phyloP scores from a whole-genome alignment of 2,888 invertebrate genomes.

The Drosophila diplacantha region DNA sequence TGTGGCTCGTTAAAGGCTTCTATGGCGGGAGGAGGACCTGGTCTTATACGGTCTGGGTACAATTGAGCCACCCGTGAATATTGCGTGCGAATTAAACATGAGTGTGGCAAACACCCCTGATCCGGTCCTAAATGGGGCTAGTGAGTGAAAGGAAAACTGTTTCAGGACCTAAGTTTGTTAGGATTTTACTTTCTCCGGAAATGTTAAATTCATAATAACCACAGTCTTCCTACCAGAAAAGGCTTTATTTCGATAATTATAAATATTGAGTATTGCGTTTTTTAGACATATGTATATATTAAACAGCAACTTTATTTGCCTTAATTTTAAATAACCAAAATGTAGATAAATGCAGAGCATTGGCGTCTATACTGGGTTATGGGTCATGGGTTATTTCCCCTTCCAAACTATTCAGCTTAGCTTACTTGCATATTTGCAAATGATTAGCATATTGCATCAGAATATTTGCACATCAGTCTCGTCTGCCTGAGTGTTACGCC shows the following conservation, averaged over 20 bases:
- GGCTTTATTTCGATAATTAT: not conserved
- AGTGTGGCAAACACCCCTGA: slow-evolving; percentile 4
- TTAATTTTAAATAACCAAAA: not conserved
- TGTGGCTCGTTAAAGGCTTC: slow-evolving; percentile 43
- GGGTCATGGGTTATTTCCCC: slow-evolving; percentile 4
- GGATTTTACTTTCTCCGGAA: not conserved
- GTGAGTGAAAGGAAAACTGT: not conserved
- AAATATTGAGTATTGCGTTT: not conserved
- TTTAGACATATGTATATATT: not conserved
- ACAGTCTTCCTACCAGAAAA: not conserved
- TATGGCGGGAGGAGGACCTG: not conserved
- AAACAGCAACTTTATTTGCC: not conserved
- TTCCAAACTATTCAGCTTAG: slow-evolving; percentile 13
- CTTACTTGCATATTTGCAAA: slow-evolving; percentile 10
- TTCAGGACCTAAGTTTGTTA: not conserved
- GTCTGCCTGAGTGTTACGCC: slow-evolving; percentile 18
- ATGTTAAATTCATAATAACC: not conserved
- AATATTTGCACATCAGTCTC: slow-evolving; percentile 25
- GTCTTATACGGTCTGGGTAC: not conserved
- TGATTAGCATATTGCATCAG: slow-evolving; percentile 39
- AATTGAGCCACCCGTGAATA: slow-evolving; percentile 5
- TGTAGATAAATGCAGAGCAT: not conserved
- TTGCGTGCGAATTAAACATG: slow-evolving; percentile 24
- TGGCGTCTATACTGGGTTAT: not conserved
- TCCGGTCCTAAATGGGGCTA: slow-evolving; percentile 15